These are phyloP conservation scores for Agriopis leucophaearia DNA, from an alignment of 2,888 invertebrate species.

Conservation along the genomic window DNA sequence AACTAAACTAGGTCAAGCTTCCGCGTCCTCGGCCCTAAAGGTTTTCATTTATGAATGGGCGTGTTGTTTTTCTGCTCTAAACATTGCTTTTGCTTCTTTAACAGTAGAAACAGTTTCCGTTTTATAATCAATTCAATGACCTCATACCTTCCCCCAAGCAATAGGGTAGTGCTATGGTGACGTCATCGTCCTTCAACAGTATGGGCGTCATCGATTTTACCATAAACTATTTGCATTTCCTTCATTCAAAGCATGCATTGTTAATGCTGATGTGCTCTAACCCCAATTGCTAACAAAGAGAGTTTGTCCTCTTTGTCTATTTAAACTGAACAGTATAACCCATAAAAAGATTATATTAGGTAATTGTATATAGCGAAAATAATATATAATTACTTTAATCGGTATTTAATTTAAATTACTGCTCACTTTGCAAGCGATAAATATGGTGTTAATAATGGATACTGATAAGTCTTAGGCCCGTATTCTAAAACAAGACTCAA, in stretches of 20 bases:
- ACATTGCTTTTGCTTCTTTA: constrained; percentile 40
- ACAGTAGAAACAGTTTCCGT: constrained; percentile 15
- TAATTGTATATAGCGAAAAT: neutral
- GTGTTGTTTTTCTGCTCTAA: constrained; percentile 62
- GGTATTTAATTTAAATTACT: neutral
- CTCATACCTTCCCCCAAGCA: constrained; percentile 32
- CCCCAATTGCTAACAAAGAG: constrained; percentile 27
- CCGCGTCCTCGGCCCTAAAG: constrained; percentile 75
- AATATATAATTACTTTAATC: neutral
- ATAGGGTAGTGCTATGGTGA: constrained; percentile 44
- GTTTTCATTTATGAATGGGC: constrained; percentile 77
- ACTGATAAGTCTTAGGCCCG: neutral
- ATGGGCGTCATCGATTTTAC: constrained; percentile 55
- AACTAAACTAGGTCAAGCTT: constrained; percentile 78
- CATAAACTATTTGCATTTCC: constrained; percentile 52
- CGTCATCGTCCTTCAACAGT: constrained; percentile 54
- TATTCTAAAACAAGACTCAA: no score
- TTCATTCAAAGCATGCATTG: constrained; percentile 47
- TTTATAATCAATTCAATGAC: constrained; percentile 14
- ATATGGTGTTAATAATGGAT: no score
- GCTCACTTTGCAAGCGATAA: neutral
- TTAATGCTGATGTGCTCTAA: constrained; percentile 33
- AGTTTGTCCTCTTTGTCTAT: constrained; percentile 29
- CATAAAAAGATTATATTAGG: neutral
- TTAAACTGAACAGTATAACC: neutral